Evolutionary conservation across 2,113 vertebrate genomes (phyloP).

Genomic region (Eidolon helvum): DNA sequence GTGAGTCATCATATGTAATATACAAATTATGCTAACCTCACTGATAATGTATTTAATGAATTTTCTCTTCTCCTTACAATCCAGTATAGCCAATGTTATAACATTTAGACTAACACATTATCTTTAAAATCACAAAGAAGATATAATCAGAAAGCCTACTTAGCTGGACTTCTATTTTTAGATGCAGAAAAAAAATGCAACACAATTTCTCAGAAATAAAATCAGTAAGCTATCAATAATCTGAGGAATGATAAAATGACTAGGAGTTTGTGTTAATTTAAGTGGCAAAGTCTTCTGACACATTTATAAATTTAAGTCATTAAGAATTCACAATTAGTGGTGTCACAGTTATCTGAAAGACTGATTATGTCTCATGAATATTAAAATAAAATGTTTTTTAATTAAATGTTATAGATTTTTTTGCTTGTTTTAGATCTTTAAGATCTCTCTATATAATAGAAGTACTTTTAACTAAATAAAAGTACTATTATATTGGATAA

Average conservation of each 20-base stretch:
- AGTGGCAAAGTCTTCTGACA: background rate
- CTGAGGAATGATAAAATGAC: background rate
- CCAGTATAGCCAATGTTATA: background rate
- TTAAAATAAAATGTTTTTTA: conserved; percentile 3
- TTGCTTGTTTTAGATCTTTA: background rate
- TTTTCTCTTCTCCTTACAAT: background rate
- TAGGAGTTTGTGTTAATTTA: background rate
- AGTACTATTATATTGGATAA: background rate
- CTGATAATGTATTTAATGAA: background rate
- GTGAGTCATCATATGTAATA: background rate
- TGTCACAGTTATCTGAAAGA: background rate
- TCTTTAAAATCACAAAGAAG: background rate
- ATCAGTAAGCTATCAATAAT: background rate
- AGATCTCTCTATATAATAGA: background rate
- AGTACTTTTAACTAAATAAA: background rate
- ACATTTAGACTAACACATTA: background rate
- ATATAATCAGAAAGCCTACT: background rate
- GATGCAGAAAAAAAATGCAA: background rate
- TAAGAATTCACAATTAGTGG: background rate
- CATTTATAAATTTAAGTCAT: conserved; percentile 34
- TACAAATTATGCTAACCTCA: background rate
- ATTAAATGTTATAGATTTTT: background rate
- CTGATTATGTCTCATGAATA: conserved; percentile 33
- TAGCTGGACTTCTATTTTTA: background rate
- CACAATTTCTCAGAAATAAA: background rate